A percentile compares a stretch with the other conserved stretches of the same genome.
Conservation (phyloP, 2,797 vertebrate species). For the Rhincodon typus region DNA sequence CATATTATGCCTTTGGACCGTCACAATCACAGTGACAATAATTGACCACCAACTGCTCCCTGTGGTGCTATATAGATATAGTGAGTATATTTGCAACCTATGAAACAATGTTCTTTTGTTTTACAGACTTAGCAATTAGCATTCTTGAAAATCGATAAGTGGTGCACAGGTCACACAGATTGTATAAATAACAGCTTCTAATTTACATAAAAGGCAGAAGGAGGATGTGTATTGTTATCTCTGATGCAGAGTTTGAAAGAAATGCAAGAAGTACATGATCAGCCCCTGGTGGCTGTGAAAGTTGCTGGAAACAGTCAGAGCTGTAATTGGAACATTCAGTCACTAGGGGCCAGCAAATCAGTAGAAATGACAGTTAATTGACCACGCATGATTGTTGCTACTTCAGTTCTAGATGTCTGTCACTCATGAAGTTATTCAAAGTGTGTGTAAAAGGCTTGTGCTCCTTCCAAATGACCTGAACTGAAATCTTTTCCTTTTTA, state of each 20-base stretch:
- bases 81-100: background rate
- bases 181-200: background rate
- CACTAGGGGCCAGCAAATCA: conserved; percentile 35
- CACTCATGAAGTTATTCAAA: background rate
- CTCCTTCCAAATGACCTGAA: background rate
- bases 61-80: background rate
- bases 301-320: background rate
- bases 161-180: background rate
- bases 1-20: background rate
- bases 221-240: background rate
- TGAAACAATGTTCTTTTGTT: background rate
- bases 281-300: background rate
- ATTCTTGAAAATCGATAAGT: background rate
- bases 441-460: background rate
- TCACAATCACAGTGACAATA: background rate
- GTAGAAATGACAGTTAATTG: conserved; percentile 6
- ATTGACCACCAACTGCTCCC: background rate
- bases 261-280: too few species aligned
- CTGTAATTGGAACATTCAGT: conserved; percentile 9
- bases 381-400: background rate
- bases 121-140: background rate
- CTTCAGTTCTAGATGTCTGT: background rate
- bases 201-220: background rate
- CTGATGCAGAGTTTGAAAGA: background rate
- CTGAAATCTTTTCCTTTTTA: background rate